phyloP scores from a whole-genome alignment of 2,797 vertebrate genomes.

The Caiman crocodilus region DNA sequence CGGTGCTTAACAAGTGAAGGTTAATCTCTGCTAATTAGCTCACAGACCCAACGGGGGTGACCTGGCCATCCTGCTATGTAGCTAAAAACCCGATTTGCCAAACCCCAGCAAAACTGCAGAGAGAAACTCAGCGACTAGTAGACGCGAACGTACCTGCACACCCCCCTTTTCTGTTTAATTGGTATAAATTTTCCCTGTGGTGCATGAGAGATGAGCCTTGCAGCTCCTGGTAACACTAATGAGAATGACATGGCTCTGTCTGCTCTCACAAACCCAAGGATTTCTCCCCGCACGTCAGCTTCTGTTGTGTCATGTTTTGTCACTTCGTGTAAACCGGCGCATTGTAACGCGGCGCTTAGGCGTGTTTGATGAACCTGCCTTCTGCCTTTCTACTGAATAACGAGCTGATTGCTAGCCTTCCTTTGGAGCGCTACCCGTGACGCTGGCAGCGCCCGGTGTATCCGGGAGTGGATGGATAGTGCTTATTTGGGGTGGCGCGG shows the following conservation, averaged over 20 bases:
- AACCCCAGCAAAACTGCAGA: not conserved
- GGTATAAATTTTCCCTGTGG: not conserved
- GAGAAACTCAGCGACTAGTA: not conserved
- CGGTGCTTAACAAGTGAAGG: constrained; percentile 10
- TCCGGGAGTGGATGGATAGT: not conserved
- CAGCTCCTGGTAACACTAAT: not conserved
- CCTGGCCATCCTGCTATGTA: not conserved
- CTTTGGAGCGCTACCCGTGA: not conserved
- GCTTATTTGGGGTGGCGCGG: not conserved
- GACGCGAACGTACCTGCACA: rapidly evolving
- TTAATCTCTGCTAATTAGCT: constrained; percentile 19
- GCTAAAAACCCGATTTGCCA: constrained; percentile 6
- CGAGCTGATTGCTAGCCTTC: not conserved
- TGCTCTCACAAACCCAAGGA: not conserved
- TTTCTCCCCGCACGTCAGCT: not conserved
- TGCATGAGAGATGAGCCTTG: not conserved
- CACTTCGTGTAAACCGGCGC: not conserved
- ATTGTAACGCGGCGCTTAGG: not conserved
- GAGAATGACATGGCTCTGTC: not conserved
- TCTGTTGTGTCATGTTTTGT: not conserved
- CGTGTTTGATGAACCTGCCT: not conserved
- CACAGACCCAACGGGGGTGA: not conserved
- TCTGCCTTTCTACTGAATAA: not conserved
- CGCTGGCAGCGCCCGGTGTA: not conserved
- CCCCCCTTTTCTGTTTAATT: not conserved